Evolutionary conservation across 2,888 invertebrate genomes (phyloP).

Genomic region (Amphipoea lucens): DNA sequence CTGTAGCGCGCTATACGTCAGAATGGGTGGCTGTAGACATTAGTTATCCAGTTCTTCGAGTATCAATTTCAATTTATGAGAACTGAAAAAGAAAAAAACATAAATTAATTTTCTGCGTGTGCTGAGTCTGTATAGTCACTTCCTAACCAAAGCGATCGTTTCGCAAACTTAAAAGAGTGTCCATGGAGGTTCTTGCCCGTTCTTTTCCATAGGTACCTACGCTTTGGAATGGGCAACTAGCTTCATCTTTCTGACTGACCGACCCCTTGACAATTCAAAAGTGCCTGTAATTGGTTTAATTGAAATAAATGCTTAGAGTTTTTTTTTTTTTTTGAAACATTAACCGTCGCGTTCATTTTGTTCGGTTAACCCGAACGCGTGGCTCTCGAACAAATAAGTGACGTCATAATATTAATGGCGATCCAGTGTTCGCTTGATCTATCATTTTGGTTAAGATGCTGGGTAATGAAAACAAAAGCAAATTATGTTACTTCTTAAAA

Average conservation of each 20-base stretch:
- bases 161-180: too few species aligned
- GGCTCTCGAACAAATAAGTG: not conserved
- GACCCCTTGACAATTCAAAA: too few species aligned
- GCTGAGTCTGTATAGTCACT: too few species aligned
- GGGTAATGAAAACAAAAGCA: not conserved
- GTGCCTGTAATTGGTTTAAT: too few species aligned
- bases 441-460: not conserved
- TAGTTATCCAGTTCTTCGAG: slow-evolving; percentile 7
- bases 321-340: too few species aligned
- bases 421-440: too few species aligned
- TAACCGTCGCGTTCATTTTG: not conserved
- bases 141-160: not conserved
- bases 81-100: slow-evolving; percentile 3
- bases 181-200: too few species aligned
- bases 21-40: not conserved
- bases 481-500: not conserved
- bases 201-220: too few species aligned
- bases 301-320: too few species aligned
- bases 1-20: not conserved
- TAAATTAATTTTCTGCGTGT: not conserved
- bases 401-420: too few species aligned
- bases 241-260: too few species aligned
- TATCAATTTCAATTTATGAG: not conserved
- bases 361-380: not conserved
- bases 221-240: too few species aligned